Percentiles rank a stretch among this genome's conserved stretches.
Conservation (phyloP, 2,888 invertebrate species). For the Brachypalpus laphriformis region DNA sequence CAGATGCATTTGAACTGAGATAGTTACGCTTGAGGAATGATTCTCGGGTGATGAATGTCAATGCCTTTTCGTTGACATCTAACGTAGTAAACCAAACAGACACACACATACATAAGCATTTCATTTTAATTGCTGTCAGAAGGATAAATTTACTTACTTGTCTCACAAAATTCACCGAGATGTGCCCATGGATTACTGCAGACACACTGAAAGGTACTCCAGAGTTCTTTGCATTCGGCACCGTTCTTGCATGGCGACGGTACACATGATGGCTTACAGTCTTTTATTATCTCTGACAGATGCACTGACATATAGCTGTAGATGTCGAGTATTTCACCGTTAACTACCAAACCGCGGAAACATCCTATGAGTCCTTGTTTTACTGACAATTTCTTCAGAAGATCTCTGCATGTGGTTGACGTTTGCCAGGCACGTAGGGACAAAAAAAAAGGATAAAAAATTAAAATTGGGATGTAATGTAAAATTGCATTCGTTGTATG, state of each 20-base stretch:
- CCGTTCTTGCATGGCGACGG: constrained; percentile 97
- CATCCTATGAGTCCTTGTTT: constrained; percentile 96
- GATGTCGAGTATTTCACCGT: constrained; percentile 94
- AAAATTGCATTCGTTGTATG: constrained; percentile 18
- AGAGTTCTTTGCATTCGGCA: constrained; percentile 94
- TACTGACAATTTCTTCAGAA: constrained; percentile 91
- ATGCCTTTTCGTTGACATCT: constrained; percentile 95
- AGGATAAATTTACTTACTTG: constrained; percentile 86
- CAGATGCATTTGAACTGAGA: constrained; percentile 85
- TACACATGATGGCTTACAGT: constrained; percentile 96
- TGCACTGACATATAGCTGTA: constrained; percentile 96
- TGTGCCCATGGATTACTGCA: constrained; percentile 97
- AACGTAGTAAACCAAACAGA: too few species aligned
- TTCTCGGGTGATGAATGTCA: constrained; percentile 93
- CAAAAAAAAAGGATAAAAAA: constrained; percentile 15
- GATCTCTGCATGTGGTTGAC: constrained; percentile 85
- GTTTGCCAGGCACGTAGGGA: not conserved
- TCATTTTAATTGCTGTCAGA: constrained; percentile 72
- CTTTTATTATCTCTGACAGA: constrained; percentile 94
- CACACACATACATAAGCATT: constrained; percentile 27
- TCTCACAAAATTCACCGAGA: constrained; percentile 94
- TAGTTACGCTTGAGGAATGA: constrained; percentile 92
- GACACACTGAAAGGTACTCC: constrained; percentile 96
- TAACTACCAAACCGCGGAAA: constrained; percentile 95
- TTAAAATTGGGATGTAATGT: constrained; percentile 31